A percentile compares a stretch with the other conserved stretches of the same genome.
Conservation (phyloP, 2,888 invertebrate species). For the Fragum whitleyi region DNA sequence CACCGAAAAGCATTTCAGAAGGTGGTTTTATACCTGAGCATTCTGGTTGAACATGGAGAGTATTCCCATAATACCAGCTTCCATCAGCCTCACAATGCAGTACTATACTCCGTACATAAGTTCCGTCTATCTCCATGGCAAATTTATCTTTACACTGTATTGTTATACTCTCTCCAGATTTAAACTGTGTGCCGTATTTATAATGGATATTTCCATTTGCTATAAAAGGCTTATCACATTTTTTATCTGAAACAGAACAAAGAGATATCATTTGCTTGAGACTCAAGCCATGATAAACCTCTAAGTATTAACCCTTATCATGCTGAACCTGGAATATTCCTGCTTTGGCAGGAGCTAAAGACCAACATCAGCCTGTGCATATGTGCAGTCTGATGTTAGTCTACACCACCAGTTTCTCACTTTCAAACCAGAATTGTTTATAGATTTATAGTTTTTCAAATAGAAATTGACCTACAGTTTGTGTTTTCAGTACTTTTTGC, state of each 20-base stretch:
- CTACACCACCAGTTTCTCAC: no score
- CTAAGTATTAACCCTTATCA: no score
- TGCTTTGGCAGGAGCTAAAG: no score
- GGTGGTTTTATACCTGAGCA: slow-evolving; percentile 38
- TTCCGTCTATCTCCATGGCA: slow-evolving; percentile 42
- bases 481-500: no score
- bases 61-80: slow-evolving; percentile 38
- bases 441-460: no score
- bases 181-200: slow-evolving; percentile 11
- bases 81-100: slow-evolving; percentile 47
- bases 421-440: no score
- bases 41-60: slow-evolving; percentile 37
- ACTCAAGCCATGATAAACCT: not conserved
- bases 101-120: slow-evolving; percentile 9
- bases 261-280: not conserved
- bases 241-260: not conserved
- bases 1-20: no score
- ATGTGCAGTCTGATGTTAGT: no score
- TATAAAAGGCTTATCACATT: slow-evolving; percentile 44
- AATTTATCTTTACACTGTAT: slow-evolving; percentile 40
- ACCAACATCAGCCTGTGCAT: no score
- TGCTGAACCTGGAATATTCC: no score
- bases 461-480: no score
- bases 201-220: slow-evolving; percentile 41
- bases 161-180: slow-evolving; percentile 34